Conservation (phyloP, 1,140 invertebrate species). For the Plectrocnemia conspersa region DNA sequence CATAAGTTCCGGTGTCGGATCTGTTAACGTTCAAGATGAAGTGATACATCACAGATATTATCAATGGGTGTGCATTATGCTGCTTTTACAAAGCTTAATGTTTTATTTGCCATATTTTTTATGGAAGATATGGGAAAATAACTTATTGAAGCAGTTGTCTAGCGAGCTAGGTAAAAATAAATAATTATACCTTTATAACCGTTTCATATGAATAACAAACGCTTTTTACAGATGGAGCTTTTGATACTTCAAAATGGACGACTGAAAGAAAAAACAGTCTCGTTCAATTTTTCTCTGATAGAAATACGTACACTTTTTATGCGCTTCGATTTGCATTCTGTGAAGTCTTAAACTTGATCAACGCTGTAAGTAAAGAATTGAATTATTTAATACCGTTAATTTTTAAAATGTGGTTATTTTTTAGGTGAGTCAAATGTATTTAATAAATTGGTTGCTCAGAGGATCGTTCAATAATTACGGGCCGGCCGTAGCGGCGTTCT, state of each 20-base stretch:
- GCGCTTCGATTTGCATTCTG: slow-evolving; percentile 64
- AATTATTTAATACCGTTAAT: slow-evolving; percentile 2
- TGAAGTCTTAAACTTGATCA: slow-evolving; percentile 66
- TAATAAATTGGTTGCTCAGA: slow-evolving; percentile 69
- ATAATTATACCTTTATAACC: background rate
- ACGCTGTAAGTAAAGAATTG: slow-evolving; percentile 53
- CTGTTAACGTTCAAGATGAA: slow-evolving; percentile 47
- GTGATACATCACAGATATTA: slow-evolving; percentile 75
- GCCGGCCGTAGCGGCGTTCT: slow-evolving; percentile 52
- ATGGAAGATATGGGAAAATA: slow-evolving; percentile 74
- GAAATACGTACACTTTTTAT: slow-evolving; percentile 58
- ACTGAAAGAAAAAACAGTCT: slow-evolving; percentile 50
- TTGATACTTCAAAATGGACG: slow-evolving; percentile 41
- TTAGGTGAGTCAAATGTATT: slow-evolving; percentile 54
- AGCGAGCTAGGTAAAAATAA: slow-evolving; percentile 47
- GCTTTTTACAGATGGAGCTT: background rate
- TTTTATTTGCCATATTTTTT: slow-evolving; percentile 71
- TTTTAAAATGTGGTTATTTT: slow-evolving; percentile 19
- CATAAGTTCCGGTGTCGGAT: slow-evolving; percentile 42
- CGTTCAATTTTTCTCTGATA: slow-evolving; percentile 51
- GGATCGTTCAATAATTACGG: slow-evolving; percentile 70
- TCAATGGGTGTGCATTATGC: slow-evolving; percentile 81
- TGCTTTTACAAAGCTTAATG: slow-evolving; percentile 72
- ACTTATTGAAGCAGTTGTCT: slow-evolving; percentile 52
- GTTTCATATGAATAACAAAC: background rate